phyloP scores from a whole-genome alignment of 2,797 vertebrate species.

The Masticophis lateralis region DNA sequence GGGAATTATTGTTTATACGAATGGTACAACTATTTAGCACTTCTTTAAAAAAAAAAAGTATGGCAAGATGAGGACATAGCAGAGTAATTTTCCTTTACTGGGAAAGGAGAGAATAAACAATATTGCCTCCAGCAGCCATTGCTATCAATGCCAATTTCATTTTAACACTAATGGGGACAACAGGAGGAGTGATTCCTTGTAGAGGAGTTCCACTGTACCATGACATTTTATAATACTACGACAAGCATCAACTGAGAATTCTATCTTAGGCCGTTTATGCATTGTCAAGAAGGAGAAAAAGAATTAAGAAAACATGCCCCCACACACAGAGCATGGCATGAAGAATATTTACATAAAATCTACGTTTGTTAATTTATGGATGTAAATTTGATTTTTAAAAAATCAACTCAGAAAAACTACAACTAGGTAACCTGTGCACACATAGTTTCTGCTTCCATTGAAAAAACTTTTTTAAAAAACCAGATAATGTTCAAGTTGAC shows the following conservation, averaged over 20 bases:
- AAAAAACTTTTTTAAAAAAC: not conserved
- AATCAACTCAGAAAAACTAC: not conserved
- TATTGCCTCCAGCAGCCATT: not conserved
- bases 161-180: too few relatives aligned
- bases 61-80: not conserved
- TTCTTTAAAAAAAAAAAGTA: not conserved
- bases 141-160: not conserved
- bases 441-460: not conserved
- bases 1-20: not conserved
- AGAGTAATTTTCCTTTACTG: not conserved
- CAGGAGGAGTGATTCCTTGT: not conserved
- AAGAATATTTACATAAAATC: not conserved
- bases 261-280: not conserved
- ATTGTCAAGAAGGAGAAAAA: not conserved
- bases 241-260: not conserved
- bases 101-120: not conserved
- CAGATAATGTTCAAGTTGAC: not conserved
- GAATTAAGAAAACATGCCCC: not conserved
- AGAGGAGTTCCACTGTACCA: not conserved
- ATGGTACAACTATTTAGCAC: not conserved
- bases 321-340: not conserved
- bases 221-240: not conserved
- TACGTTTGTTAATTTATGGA: not conserved
- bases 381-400: not conserved
- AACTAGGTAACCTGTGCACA: not conserved